Base-by-base conservation (phyloP, 2,113 vertebrate species). In the Panthera uncia region DNA sequence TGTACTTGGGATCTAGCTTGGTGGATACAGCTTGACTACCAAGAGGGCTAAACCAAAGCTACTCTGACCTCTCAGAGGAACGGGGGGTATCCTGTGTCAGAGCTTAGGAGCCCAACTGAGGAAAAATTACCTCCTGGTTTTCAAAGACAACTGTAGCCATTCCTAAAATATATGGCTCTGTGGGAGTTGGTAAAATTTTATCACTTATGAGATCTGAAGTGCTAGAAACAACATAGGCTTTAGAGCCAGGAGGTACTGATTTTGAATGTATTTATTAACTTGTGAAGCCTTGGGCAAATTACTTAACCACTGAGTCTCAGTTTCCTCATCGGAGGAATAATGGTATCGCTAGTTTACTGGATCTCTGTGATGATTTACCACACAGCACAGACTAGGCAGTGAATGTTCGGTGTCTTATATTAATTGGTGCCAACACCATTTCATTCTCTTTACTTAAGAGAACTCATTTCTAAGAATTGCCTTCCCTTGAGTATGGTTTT, bases 391-490 rank as follows among this genome's bases (percentile, higher is more conserved):
- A 76, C 57, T 48, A 86, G 16, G 33, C 18, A 71, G 18, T 63
- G 31, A 52, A 71, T 15, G 16, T 82, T 90, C 10, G 78, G 15
- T 88, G 61, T 21, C 36, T 89, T 97, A 91, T 91, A 55, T 16
- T 86, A 48, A 81, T 10, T 76, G 55, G 68, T 29, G 9, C 12
- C 41, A 84, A 79, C 3, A 10, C 16, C 0, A 86, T 13, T 85
- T 19, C n/a, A 57, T 94, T 94, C 63, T 76, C 13, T 96, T 89
- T 82, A 63, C 52, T 71, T 91, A 29, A n/a, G 41, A 95, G 18
- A 92, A 74, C 82, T 93, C 36, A 87, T 95, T 95, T 91, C 90
- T 94, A 95, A 84, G 63, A 91, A 92, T 73, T 93, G 29, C 29
- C 50, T 96, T 96, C 50, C 55, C 85, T 94, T 74, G n/a, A 68